Evolutionary conservation across 2,797 vertebrate species (phyloP), one percentile per base, ranked within the genome.

Genomic region (Scleropages formosus): DNA sequence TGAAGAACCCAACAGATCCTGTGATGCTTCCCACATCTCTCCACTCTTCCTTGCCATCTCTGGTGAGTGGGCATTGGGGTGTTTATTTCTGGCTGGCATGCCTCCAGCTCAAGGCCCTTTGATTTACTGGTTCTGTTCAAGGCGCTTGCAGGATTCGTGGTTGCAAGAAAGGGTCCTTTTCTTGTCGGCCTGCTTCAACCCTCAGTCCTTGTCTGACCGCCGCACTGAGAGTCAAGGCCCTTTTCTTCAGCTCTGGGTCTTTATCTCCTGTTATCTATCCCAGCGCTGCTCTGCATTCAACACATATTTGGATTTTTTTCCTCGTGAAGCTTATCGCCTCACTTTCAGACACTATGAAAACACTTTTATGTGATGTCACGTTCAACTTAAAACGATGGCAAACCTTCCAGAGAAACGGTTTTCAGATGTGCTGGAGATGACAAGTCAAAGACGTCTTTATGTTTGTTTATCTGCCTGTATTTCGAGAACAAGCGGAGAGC

Each of bases 401-500:
- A 70, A 68, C 13, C 51, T 62, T 11, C 61, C 31, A 16, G 11
- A 15, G 22, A 59, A n/a, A 39, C 71, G 73, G 7, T 10, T 39
- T 22, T 61, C 20, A 63, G 60, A 58, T 59, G 51, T 73, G 39
- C 22, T 20, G 4, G 22, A 73, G 60, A 73, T 62, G 31, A 39
- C 31, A 13, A 9, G 16, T 62, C 22, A 72, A 44, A 72, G 72
- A 39, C n/a, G 26, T 46, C 46, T 27, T 72, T 72, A 27, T 47
- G 13, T 22, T 60, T 39, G 8, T 60, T 20, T 62, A 61, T 73
- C 31, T 13, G 13, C 63, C 72, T 26, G 39, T 44, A 27, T 73
- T 24, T 63, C 26, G n/a, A n/a, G n/a, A n/a, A 44, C 15, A 65
- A 31, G 11, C 12, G 22, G 2, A 44, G 31, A 39, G 31, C 31